These are phyloP conservation scores for Lasioglossum zephyrum DNA, from an alignment of 2,888 invertebrate genomes.

Conservation along the genomic window DNA sequence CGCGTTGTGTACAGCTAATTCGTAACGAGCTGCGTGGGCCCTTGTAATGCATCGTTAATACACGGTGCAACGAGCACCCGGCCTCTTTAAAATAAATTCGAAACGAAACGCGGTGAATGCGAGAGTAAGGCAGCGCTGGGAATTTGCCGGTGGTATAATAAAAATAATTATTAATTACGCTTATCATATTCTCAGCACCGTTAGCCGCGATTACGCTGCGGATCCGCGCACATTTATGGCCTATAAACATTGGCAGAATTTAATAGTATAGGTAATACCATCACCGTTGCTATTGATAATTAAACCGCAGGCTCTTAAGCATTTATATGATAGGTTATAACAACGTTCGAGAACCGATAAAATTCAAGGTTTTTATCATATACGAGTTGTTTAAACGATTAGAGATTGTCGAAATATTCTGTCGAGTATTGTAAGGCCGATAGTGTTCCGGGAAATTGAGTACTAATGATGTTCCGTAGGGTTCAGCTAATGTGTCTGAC, in stretches of 20 bases:
- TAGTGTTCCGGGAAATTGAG: background rate
- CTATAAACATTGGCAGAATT: background rate
- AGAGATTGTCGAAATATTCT: background rate
- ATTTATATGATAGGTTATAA: background rate
- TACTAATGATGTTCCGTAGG: background rate
- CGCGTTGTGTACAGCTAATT: background rate
- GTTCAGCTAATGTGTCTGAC: background rate
- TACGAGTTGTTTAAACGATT: background rate
- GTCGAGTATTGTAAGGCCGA: background rate
- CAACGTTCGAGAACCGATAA: background rate
- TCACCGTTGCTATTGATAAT: background rate
- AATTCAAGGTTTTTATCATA: background rate
- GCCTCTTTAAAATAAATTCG: background rate
- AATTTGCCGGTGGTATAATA: background rate
- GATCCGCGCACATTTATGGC: background rate
- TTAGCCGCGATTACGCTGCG: background rate
- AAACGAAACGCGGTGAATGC: background rate
- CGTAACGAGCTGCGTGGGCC: background rate
- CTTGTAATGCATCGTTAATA: slow-evolving; percentile 14
- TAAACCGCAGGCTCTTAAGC: background rate
- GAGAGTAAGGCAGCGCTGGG: background rate
- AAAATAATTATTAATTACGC: slow-evolving; percentile 2
- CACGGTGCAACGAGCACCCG: background rate
- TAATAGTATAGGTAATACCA: background rate
- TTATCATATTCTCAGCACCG: background rate